Percentiles rank a stretch among this genome's conserved stretches.
Evolutionary conservation across 1,140 invertebrate species (phyloP).

Genomic region (Drosophila kohkoa): DNA sequence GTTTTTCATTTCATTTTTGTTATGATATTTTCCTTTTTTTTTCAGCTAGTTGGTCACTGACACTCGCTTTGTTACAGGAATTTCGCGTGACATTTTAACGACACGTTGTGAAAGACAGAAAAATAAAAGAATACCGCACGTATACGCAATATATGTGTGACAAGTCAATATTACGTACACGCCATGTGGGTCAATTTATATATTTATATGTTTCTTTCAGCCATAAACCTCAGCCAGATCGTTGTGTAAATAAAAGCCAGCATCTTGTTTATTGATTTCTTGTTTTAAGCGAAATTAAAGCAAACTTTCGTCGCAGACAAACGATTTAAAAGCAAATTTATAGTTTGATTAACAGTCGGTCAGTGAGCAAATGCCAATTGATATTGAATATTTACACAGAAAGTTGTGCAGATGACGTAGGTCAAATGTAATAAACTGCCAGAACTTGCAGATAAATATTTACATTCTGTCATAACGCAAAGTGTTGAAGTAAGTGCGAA

Average conservation of each 20-base stretch:
- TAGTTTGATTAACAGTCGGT: conserved; percentile 1
- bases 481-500: conserved; percentile 14
- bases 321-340: conserved; percentile 1
- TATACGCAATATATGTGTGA: conserved; percentile 47
- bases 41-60: neutral
- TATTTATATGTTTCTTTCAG: conserved; percentile 8
- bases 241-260: conserved; percentile 9
- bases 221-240: neutral
- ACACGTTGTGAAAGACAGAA: neutral
- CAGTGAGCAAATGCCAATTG: conserved; percentile 5
- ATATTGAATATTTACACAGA: conserved; percentile 11
- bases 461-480: conserved; percentile 1
- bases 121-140: conserved; percentile 34
- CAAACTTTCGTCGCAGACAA: neutral
- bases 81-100: conserved; percentile 23
- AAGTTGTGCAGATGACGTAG: neutral
- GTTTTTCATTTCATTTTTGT: conserved; percentile 11
- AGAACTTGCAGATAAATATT: conserved; percentile 19
- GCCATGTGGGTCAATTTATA: conserved; percentile 63
- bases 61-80: neutral
- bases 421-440: conserved; percentile 1
- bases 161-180: conserved; percentile 45
- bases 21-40: neutral
- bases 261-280: conserved; percentile 17
- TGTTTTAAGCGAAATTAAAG: neutral